These are phyloP conservation scores for Ptyas mucosa DNA, from an alignment of 2,113 vertebrate genomes.

Conservation along the genomic window DNA sequence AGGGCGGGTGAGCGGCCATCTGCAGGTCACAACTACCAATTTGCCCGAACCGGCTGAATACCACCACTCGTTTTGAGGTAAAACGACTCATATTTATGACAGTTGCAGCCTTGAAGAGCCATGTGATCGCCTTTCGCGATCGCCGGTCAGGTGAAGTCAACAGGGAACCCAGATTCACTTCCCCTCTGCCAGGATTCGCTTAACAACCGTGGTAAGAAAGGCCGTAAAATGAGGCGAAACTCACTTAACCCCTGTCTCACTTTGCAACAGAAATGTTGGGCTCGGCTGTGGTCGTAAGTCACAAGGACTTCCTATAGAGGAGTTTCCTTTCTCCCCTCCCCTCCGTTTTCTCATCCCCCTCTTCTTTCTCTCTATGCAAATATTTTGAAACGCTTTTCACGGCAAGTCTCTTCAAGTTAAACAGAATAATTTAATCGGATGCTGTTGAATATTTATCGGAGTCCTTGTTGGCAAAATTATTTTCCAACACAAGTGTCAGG, in stretches of 20 bases:
- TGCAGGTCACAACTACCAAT: too few species aligned
- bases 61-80: too few species aligned
- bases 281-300: neutral
- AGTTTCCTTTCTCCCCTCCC: neutral
- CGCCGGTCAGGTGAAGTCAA: neutral
- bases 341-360: neutral
- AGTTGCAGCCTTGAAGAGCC: too few species aligned
- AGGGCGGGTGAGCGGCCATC: too few species aligned
- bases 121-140: too few species aligned
- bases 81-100: too few species aligned
- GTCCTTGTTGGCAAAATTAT: constrained; percentile 54
- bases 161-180: neutral
- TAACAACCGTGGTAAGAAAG: neutral
- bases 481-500: constrained; percentile 53
- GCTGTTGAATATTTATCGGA: constrained; percentile 49
- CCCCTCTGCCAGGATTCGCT: neutral
- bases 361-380: constrained; percentile 20
- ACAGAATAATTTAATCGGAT: constrained; percentile 46
- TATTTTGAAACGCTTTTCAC: constrained; percentile 53
- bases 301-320: neutral
- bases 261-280: neutral
- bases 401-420: constrained; percentile 41
- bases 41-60: too few species aligned
- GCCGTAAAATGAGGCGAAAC: neutral
- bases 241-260: neutral